Evolutionary conservation across 2,888 invertebrate species (phyloP).

Genomic region (Calameuta pallipes): DNA sequence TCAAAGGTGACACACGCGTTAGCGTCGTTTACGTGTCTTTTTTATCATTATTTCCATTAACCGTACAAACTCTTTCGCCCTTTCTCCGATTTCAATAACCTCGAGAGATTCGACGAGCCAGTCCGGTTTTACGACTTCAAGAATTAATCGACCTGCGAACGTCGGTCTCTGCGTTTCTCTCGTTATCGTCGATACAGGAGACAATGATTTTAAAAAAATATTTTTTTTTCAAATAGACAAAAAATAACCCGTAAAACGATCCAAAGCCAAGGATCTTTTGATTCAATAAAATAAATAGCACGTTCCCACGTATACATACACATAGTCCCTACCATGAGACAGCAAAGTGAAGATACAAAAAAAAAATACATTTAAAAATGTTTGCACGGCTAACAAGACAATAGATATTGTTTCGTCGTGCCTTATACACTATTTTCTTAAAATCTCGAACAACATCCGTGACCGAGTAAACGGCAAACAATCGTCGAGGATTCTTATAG

Average conservation of each 20-base stretch:
- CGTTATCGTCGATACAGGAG: not conserved
- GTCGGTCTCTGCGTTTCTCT: not conserved
- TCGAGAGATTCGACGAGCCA: not conserved
- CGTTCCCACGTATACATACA: not conserved
- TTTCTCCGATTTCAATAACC: not conserved
- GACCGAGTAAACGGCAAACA: not conserved
- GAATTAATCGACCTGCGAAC: not conserved
- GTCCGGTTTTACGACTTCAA: not conserved
- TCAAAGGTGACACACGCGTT: not conserved
- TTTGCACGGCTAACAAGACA: not conserved
- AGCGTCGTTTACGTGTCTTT: not conserved
- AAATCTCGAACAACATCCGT: not conserved
- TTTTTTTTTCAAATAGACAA: too few relatives aligned
- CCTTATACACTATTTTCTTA: not conserved
- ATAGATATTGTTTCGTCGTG: not conserved
- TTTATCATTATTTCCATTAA: not conserved
- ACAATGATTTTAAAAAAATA: not conserved
- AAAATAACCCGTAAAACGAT: not conserved
- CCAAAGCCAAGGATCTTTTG: not conserved
- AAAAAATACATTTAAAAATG: not conserved
- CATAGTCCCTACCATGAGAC: not conserved
- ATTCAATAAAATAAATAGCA: not conserved
- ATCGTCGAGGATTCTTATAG: not conserved
- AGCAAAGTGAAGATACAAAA: not conserved
- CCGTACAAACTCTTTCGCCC: not conserved